A percentile compares a stretch with the other conserved stretches of the same genome.
phyloP scores from a whole-genome alignment of 92 coral and sea anemone species.

The Actinernus sp. region DNA sequence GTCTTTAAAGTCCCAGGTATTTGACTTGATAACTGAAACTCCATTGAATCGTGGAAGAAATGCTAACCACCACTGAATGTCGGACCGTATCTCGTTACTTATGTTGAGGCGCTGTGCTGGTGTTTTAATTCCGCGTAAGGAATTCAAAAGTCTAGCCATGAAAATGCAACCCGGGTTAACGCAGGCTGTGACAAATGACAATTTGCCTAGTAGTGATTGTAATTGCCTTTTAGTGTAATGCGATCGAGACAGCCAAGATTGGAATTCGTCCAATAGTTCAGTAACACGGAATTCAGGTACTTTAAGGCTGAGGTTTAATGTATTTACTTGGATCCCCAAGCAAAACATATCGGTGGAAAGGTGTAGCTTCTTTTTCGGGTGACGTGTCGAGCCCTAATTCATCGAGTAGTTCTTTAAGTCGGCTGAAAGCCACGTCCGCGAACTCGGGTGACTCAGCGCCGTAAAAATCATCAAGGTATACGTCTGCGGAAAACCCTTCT shows the following conservation, averaged over 20 bases:
- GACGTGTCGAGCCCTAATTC: too few species aligned
- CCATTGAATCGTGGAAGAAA: conserved; percentile 33
- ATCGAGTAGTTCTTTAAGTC: too few species aligned
- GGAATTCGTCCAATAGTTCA: neutral
- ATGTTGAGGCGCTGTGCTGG: neutral
- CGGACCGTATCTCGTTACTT: neutral
- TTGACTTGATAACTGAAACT: conserved; percentile 30
- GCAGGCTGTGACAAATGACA: too few species aligned
- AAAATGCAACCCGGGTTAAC: conserved; percentile 22
- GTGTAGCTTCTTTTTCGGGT: too few species aligned
- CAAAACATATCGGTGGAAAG: too few species aligned
- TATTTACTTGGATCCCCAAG: too few species aligned
- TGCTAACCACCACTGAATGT: conserved; percentile 43
- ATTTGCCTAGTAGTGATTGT: conserved; percentile 26
- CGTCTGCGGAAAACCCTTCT: conserved; percentile 2
- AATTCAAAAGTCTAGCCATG: conserved; percentile 15
- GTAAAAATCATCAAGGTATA: conserved; percentile 43
- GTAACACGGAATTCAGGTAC: too few species aligned
- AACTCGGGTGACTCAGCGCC: too few species aligned
- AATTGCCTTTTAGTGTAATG: conserved; percentile 12
- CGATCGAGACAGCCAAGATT: conserved; percentile 2
- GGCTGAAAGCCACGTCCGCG: too few species aligned
- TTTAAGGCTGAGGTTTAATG: too few species aligned
- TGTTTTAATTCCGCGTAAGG: conserved; percentile 4
- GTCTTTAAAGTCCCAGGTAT: conserved; percentile 13